Percentiles rank a stretch among this genome's conserved stretches.
These are phyloP conservation scores for Megalonaias nervosa DNA, from an alignment of 1,140 invertebrate species.

Conservation along the genomic window DNA sequence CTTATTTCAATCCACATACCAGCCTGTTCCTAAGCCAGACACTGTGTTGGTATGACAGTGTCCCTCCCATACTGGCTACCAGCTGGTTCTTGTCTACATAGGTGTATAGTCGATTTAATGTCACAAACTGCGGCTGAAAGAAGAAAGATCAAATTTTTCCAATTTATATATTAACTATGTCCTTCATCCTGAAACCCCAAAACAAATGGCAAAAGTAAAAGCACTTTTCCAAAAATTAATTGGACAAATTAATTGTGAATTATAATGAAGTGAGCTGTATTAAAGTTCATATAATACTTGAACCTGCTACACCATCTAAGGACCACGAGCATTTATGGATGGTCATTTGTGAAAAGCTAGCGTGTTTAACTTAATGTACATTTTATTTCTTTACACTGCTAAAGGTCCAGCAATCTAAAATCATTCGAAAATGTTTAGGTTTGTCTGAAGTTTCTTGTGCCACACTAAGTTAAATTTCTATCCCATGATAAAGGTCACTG, in stretches of 20 bases:
- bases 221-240: background rate
- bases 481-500: too few species aligned
- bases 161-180: background rate
- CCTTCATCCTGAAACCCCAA: background rate
- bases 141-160: conserved; percentile 11
- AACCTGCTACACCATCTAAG: too few species aligned
- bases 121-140: conserved; percentile 64
- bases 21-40: conserved; percentile 66
- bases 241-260: background rate
- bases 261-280: too few species aligned
- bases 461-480: too few species aligned
- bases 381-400: too few species aligned
- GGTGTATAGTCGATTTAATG: conserved; percentile 52
- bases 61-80: conserved; percentile 60
- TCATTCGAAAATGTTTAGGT: too few species aligned
- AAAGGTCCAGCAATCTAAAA: too few species aligned
- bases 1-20: conserved; percentile 47
- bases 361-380: too few species aligned
- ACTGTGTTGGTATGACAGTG: conserved; percentile 59
- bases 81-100: conserved; percentile 63
- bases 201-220: background rate
- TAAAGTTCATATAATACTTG: too few species aligned
- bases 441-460: too few species aligned
- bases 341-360: too few species aligned
- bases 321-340: too few species aligned